Evolutionary conservation across 2,797 vertebrate genomes (phyloP), one percentile per base, ranked within the genome.

Genomic region (Enteromius mattozi): DNA sequence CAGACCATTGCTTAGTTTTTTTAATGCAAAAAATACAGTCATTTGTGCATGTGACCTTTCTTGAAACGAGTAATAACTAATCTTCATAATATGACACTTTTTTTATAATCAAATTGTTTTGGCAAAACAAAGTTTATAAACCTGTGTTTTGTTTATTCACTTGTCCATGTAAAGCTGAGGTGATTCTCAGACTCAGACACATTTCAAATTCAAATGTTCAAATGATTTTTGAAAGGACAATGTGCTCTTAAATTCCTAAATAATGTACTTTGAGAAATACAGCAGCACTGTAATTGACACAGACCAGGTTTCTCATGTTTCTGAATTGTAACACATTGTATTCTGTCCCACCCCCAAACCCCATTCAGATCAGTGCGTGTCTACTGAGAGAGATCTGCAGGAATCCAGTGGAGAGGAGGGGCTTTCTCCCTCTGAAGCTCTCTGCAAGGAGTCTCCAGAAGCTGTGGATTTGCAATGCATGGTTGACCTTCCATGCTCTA

Each of bases 381-480:
- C 72, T 19, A 45, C 47, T 7, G 82, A 85, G 42, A 76, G 47
- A 35, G 75, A 42, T 89, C 61, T 85, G n/a, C 63, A 65, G 12
- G 70, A 19, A 24, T 49, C 69, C 49, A 35, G 3, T 30, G 24
- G 72, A 86, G 86, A 86, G 86, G 88, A 77, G 7, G 35, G 78
- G 13, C 78, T 72, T 40, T 45, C 76, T 74, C 83, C 88, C 1
- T 24, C 87, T 68, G 87, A 90, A n/a, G 42, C 65, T 66, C 88
- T 69, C 12, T 82, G 76, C 71, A 37, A 79, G 75, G 90, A 87
- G 71, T 83, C 86, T 24, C 68, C 90, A 59, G 83, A 85, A 35
- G 82, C 68, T 1, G 82, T 30, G 81, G 86, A 92, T 86, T 77
- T 81, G 0, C 70, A 87, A 14, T 76, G 78, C 76, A 82, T 61